Conservation (phyloP, 2,797 vertebrate genomes). For the Catostomus latipinnis region DNA sequence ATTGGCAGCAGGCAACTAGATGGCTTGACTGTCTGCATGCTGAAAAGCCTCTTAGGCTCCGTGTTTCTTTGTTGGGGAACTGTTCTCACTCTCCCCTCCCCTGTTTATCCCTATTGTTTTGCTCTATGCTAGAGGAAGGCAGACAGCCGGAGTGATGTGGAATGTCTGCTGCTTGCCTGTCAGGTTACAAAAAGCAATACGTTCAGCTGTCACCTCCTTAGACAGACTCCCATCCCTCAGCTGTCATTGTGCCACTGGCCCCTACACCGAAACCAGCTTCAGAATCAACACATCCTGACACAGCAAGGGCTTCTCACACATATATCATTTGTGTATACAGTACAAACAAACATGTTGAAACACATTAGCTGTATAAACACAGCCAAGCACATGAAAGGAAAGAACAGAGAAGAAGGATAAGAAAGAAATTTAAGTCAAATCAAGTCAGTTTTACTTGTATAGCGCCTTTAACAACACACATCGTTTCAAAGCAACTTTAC, state of each 20-base stretch:
- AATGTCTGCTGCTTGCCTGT: conserved; percentile 42
- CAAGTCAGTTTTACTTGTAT: no score
- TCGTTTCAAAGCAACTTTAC: no score
- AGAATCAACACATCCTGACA: conserved; percentile 40
- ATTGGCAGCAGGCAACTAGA: conserved; percentile 50
- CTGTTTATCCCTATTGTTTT: conserved; percentile 30
- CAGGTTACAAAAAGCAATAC: conserved; percentile 56
- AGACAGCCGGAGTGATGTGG: conserved; percentile 25
- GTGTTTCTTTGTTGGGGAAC: not conserved
- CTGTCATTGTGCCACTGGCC: conserved; percentile 36
- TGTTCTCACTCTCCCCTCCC: conserved; percentile 7
- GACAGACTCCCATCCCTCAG: conserved; percentile 47
- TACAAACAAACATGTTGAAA: conserved; percentile 27
- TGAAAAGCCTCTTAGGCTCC: conserved; percentile 6
- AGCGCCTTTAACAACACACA: no score
- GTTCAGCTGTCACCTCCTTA: conserved; percentile 49
- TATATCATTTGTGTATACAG: conserved; percentile 1
- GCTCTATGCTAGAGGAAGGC: conserved; percentile 23
- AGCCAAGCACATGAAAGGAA: not conserved
- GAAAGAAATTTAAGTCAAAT: no score
- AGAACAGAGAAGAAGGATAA: not conserved
- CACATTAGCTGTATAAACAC: conserved; percentile 23
- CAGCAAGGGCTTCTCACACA: conserved; percentile 44
- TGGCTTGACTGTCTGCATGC: conserved; percentile 18
- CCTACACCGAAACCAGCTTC: conserved; percentile 11